Conservation (phyloP, 2,797 vertebrate genomes). For the Moxostoma hubbsi region DNA sequence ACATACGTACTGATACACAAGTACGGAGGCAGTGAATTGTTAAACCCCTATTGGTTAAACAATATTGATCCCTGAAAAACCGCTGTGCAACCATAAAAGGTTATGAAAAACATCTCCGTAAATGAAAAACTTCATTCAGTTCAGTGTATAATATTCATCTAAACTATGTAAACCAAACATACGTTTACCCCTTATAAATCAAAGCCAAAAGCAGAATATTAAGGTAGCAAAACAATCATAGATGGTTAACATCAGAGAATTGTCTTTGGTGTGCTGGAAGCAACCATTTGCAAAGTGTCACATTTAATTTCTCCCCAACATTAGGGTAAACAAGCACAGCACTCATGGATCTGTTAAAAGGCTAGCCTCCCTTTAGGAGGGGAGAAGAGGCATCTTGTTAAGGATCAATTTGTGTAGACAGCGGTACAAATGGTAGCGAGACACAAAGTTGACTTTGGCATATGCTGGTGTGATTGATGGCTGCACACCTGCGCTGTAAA, state of each 20-base stretch:
- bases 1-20: no score
- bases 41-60: no score
- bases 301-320: slow-evolving; percentile 49
- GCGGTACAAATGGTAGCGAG: slow-evolving; percentile 82
- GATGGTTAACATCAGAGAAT: slow-evolving; percentile 28
- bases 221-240: slow-evolving; percentile 35
- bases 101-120: neutral
- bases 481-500: slow-evolving; percentile 77
- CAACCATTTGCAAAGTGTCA: slow-evolving; percentile 57
- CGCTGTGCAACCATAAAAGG: neutral
- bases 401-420: slow-evolving; percentile 83
- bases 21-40: no score
- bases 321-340: slow-evolving; percentile 61
- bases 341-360: slow-evolving; percentile 68
- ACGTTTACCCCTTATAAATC: slow-evolving; percentile 24
- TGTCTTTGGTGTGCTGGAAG: slow-evolving; percentile 39
- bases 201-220: slow-evolving; percentile 7
- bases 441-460: slow-evolving; percentile 81
- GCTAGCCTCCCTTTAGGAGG: slow-evolving; percentile 57
- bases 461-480: slow-evolving; percentile 48
- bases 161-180: slow-evolving; percentile 14
- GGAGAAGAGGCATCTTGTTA: slow-evolving; percentile 75
- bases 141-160: slow-evolving; percentile 28
- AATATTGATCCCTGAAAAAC: no score
- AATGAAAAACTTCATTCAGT: slow-evolving; percentile 6